These are phyloP conservation scores for Psilanteris sp. DNA, from an alignment of 1,140 invertebrate genomes.

Conservation along the genomic window DNA sequence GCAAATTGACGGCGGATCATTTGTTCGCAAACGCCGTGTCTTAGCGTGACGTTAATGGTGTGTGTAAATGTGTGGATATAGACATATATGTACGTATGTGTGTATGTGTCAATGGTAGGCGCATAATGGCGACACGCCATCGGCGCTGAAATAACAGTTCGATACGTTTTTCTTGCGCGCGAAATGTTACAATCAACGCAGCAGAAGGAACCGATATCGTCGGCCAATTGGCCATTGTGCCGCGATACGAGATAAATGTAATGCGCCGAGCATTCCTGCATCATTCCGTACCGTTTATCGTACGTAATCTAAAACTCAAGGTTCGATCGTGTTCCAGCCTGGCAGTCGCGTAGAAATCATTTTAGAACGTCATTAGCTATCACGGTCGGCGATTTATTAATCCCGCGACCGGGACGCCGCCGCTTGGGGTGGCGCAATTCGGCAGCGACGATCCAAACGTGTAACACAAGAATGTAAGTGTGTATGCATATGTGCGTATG, in stretches of 20 bases:
- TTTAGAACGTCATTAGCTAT: constrained; percentile 6
- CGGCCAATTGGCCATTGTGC: constrained; percentile 14
- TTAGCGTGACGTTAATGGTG: constrained; percentile 44
- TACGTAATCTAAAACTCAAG: constrained; percentile 22
- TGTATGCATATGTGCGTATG: no score
- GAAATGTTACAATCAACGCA: constrained; percentile 31
- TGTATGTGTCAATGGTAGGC: no score
- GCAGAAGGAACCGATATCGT: constrained; percentile 10
- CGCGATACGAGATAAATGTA: constrained; percentile 27
- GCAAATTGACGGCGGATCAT: constrained; percentile 51
- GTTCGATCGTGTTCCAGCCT: constrained; percentile 4
- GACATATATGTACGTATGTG: no score
- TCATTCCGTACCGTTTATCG: constrained; percentile 20
- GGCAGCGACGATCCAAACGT: no score
- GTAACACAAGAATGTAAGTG: no score
- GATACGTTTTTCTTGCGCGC: constrained; percentile 30
- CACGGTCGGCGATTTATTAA: constrained; percentile 6
- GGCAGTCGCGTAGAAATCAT: constrained; percentile 11
- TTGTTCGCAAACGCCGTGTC: constrained; percentile 32
- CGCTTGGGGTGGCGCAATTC: background rate
- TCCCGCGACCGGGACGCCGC: background rate
- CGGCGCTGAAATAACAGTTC: constrained; percentile 26
- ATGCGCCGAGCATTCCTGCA: constrained; percentile 8
- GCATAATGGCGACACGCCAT: constrained; percentile 39
- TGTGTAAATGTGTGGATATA: constrained; percentile 1